Evolutionary conservation across 1,140 invertebrate species (phyloP), one percentile per base, ranked within the genome.

Genomic region (Cyrtorhinus lividipennis): DNA sequence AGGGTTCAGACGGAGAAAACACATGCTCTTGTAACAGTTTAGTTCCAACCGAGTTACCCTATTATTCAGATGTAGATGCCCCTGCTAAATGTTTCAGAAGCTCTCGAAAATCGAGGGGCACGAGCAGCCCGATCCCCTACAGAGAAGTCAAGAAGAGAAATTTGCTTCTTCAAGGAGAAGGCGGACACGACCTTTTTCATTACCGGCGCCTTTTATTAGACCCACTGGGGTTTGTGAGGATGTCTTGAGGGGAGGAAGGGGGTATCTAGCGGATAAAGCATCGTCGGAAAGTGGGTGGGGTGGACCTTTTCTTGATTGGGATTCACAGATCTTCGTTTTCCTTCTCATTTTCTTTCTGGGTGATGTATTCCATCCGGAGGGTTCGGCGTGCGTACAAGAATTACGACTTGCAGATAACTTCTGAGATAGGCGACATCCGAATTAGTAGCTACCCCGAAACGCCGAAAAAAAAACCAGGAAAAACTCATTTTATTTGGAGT

Each of bases 301-400:
- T 10, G 20, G 48, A n/a, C n/a, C n/a, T 53, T 53, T 53, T 53
- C 48, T 53, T 53, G 48, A 53, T 53, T 53, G 48, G 48, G 48
- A 53, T 53, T 53, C 48, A 53, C 48, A 53, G 48, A 53, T 53
- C 48, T 53, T 53, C 48, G 48, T 53, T 53, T 53, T 20, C 48
- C 20, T 20, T 20, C 18, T 53, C 48, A 5, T 20, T 53, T 53
- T 53, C 20, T 20, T 53, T 53, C 48, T 53, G 48, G 48, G 48
- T 53, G 48, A 53, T 53, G 48, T 53, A 53, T 53, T 53, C 48
- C 48, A 53, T 53, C 48, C 48, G 48, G 48, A 53, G 48, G 48
- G 48, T 15, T 15, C 10, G 48, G 18, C 10, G 48, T n/a, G n/a
- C 10, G 10, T 22, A 3, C 48, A 53, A 53, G 48, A 53, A 53